phyloP scores from a whole-genome alignment of 2,888 invertebrate species.

The Plutella xylostella region DNA sequence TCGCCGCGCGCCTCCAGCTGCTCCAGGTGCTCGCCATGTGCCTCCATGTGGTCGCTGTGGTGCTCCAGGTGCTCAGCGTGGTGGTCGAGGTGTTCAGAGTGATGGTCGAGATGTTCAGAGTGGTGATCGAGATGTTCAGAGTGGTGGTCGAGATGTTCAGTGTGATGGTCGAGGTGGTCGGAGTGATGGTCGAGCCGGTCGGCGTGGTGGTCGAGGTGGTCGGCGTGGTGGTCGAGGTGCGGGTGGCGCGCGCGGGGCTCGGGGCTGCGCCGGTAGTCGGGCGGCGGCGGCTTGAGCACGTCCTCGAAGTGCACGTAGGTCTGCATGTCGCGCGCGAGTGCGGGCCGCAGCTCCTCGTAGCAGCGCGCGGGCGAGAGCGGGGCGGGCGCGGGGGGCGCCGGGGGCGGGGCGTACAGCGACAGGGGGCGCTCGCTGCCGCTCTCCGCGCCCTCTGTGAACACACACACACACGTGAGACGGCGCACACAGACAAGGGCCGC shows the following conservation, averaged over 20 bases:
- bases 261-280: constrained; percentile 23
- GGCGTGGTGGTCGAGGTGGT: constrained; percentile 35
- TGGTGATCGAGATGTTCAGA: too few species aligned
- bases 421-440: constrained; percentile 24
- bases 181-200: constrained; percentile 40
- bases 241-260: constrained; percentile 24
- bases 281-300: constrained; percentile 45
- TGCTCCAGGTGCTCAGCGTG: too few species aligned
- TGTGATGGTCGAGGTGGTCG: constrained; percentile 43
- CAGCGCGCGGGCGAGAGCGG: constrained; percentile 2
- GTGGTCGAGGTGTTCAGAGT: too few species aligned
- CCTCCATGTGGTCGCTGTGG: too few species aligned
- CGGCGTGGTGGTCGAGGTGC: constrained; percentile 47
- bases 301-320: constrained; percentile 53
- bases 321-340: constrained; percentile 59
- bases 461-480: constrained; percentile 23
- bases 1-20: too few species aligned
- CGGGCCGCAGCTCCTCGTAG: constrained; percentile 43
- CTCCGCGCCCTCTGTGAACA: constrained; percentile 51
- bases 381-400: not conserved
- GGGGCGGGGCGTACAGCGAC: not conserved
- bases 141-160: too few species aligned
- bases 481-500: constrained; percentile 14
- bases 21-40: too few species aligned
- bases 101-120: too few species aligned